phyloP scores from a whole-genome alignment of 2,888 invertebrate genomes.

The Limnephilus marmoratus region DNA sequence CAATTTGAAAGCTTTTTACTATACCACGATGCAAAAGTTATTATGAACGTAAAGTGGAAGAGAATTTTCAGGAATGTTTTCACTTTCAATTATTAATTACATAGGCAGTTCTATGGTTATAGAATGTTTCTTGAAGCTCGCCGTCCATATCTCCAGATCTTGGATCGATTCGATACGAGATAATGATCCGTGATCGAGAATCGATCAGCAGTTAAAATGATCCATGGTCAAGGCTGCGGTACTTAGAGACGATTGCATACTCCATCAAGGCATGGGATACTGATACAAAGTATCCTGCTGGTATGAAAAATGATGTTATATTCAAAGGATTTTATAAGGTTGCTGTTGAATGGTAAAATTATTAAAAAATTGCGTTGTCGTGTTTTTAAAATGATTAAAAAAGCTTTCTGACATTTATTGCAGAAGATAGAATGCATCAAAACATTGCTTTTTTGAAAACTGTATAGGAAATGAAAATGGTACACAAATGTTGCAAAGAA shows the following conservation, averaged over 20 bases:
- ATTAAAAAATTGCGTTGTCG: background rate
- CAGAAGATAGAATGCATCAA: background rate
- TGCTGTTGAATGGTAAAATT: background rate
- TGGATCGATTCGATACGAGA: background rate
- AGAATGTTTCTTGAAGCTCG: background rate
- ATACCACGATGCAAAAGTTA: background rate
- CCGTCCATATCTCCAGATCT: background rate
- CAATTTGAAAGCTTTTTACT: background rate
- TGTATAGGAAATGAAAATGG: too few species aligned
- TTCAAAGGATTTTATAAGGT: background rate
- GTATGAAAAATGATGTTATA: background rate
- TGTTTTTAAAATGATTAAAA: background rate
- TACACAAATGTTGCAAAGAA: too few species aligned
- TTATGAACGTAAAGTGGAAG: background rate
- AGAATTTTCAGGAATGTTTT: background rate
- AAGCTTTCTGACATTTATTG: background rate
- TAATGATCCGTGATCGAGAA: conserved; percentile 14
- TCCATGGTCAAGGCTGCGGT: conserved; percentile 9
- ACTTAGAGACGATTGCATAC: conserved; percentile 21
- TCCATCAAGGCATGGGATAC: background rate
- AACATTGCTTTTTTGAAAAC: background rate
- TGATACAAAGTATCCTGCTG: background rate
- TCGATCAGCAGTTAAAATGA: conserved; percentile 33
- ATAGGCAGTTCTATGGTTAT: background rate
- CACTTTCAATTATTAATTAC: background rate